Conservation (phyloP, 2,113 vertebrate species). For the Brachypodius melanocephalos region DNA sequence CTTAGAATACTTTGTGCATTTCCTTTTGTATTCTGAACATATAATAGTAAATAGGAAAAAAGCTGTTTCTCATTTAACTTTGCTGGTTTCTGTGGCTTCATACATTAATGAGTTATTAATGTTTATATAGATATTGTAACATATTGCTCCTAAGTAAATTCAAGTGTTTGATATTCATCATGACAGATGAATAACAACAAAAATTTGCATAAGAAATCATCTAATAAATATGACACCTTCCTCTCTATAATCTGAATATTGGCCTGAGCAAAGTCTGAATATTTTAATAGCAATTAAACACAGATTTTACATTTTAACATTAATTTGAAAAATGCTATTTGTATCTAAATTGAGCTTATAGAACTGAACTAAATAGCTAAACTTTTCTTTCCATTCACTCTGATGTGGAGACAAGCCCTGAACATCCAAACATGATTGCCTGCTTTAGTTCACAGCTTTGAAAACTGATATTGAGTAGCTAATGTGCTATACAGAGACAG, state of each 20-base stretch:
- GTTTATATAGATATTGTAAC: neutral
- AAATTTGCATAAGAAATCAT: neutral
- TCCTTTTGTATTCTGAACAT: neutral
- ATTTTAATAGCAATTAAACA: neutral
- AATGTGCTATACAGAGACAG: neutral
- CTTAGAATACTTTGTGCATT: neutral
- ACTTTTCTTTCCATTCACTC: neutral
- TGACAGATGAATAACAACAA: neutral
- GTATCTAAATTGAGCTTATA: neutral
- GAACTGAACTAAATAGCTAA: neutral
- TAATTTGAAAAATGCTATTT: neutral
- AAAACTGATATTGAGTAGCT: neutral
- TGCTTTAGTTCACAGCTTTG: neutral
- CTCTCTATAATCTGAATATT: neutral
- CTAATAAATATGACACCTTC: neutral
- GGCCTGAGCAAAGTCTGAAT: neutral
- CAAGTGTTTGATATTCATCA: neutral
- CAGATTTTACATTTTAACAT: neutral
- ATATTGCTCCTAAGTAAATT: neutral
- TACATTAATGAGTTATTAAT: neutral
- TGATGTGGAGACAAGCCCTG: neutral
- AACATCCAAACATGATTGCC: neutral
- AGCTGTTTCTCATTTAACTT: neutral
- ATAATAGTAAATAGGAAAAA: neutral
- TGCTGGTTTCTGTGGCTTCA: neutral